Evolutionary conservation across 1,140 invertebrate species (phyloP).

Genomic region (Listronotus bonariensis): DNA sequence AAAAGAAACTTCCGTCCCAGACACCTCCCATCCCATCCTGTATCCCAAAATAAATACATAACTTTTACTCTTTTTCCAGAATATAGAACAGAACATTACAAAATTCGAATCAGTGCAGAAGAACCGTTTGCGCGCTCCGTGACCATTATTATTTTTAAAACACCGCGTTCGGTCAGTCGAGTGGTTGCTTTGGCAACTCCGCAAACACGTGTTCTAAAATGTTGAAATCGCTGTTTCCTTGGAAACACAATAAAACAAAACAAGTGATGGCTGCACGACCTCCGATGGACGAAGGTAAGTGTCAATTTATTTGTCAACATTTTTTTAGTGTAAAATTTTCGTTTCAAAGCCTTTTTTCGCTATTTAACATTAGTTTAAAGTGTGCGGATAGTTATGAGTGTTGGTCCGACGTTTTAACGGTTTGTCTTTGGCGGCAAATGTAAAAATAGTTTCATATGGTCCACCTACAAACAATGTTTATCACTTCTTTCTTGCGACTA

Average conservation of each 20-base stretch:
- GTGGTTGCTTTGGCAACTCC: slow-evolving; percentile 14
- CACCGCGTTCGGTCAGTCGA: slow-evolving; percentile 10
- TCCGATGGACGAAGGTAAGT: slow-evolving; percentile 50
- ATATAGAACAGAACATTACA: slow-evolving; percentile 20
- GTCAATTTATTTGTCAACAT: slow-evolving; percentile 28
- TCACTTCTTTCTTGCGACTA: slow-evolving; percentile 17
- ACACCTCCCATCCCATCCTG: slow-evolving; percentile 14
- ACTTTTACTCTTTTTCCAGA: slow-evolving; percentile 6
- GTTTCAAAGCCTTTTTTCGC: slow-evolving; percentile 4
- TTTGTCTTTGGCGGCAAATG: slow-evolving; percentile 5
- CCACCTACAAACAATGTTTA: slow-evolving; percentile 25
- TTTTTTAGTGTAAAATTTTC: slow-evolving; percentile 11
- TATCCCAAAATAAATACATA: slow-evolving; percentile 24
- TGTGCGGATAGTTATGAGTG: background rate
- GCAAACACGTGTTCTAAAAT: slow-evolving; percentile 42
- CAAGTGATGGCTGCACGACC: slow-evolving; percentile 46
- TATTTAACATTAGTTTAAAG: background rate
- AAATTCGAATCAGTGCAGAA: background rate
- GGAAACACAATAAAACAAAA: slow-evolving; percentile 54
- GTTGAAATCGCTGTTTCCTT: slow-evolving; percentile 52
- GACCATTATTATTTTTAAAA: background rate
- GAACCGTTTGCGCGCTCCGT: background rate
- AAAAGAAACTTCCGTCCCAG: slow-evolving; percentile 29
- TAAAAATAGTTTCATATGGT: slow-evolving; percentile 38
- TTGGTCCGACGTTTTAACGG: background rate